These are phyloP conservation scores for Drosophila nigrodunni DNA, from an alignment of 1,140 invertebrate species.

Conservation along the genomic window DNA sequence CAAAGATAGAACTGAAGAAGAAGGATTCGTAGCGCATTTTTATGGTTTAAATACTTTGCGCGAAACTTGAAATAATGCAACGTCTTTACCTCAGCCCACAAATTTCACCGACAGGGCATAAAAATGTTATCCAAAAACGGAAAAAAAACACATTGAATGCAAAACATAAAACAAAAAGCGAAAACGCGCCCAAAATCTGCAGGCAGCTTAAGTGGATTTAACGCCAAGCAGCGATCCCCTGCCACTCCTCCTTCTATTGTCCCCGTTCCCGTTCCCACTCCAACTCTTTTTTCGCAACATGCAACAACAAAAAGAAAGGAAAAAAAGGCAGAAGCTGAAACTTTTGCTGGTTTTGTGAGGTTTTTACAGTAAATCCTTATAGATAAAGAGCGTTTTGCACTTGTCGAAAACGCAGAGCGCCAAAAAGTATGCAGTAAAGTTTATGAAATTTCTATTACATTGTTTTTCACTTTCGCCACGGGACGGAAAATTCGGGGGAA, in stretches of 20 bases:
- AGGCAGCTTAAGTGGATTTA: constrained; percentile 66
- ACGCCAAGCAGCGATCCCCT: constrained; percentile 39
- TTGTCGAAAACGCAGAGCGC: constrained; percentile 51
- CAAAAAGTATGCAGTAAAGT: constrained; percentile 51
- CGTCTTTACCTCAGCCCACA: constrained; percentile 17
- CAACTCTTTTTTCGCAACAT: constrained; percentile 30
- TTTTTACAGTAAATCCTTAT: constrained; percentile 55
- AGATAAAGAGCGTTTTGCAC: constrained; percentile 62
- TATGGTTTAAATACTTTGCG: constrained; percentile 69
- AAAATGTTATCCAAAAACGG: constrained; percentile 40
- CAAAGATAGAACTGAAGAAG: constrained; percentile 30
- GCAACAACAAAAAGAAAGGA: constrained; percentile 27
- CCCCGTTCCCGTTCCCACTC: not conserved
- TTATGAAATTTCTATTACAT: constrained; percentile 70
- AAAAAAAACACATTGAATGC: constrained; percentile 1
- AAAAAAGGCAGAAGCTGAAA: constrained; percentile 34
- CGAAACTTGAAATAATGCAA: constrained; percentile 69
- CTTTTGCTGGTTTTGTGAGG: constrained; percentile 29
- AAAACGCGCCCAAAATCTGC: constrained; percentile 63
- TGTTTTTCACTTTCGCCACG: constrained; percentile 63
- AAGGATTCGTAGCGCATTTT: constrained; percentile 53
- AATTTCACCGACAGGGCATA: not conserved
- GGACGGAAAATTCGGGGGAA: constrained; percentile 43
- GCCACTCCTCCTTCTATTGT: not conserved
- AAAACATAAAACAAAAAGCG: constrained; percentile 53